These are phyloP conservation scores for Diadophis punctatus DNA, from an alignment of 2,113 vertebrate species.

Conservation along the genomic window DNA sequence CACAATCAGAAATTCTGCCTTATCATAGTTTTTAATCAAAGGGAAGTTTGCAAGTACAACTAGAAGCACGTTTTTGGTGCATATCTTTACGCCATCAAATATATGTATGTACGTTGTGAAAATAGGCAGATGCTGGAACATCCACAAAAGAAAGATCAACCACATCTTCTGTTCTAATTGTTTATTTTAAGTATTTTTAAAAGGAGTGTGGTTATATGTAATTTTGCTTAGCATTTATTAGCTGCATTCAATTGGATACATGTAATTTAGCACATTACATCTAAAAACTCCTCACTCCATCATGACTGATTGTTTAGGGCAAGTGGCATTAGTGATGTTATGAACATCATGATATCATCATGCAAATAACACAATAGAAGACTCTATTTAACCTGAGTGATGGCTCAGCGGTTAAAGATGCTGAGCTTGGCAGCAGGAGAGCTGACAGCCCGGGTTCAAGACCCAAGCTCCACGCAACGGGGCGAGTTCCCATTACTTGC, in stretches of 20 bases:
- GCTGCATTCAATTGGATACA: not conserved
- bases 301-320: not conserved
- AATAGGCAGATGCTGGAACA: not conserved
- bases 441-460: not conserved
- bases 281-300: not conserved
- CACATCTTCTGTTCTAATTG: not conserved
- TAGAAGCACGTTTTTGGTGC: not conserved
- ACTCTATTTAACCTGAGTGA: not conserved
- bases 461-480: rapidly evolving
- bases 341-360: not conserved
- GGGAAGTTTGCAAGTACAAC: not conserved
- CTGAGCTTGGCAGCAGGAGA: not conserved
- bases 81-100: not conserved
- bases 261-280: not conserved
- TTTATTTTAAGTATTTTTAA: not conserved
- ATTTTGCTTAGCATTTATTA: not conserved
- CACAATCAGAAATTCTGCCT: not conserved
- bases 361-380: not conserved
- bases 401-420: not conserved
- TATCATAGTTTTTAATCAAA: not conserved
- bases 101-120: not conserved
- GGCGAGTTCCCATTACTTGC: not conserved
- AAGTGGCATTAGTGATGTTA: not conserved
- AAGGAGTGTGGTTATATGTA: not conserved
- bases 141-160: not conserved